phyloP scores from a whole-genome alignment of 2,888 invertebrate species.

The Argyra leucocephala region DNA sequence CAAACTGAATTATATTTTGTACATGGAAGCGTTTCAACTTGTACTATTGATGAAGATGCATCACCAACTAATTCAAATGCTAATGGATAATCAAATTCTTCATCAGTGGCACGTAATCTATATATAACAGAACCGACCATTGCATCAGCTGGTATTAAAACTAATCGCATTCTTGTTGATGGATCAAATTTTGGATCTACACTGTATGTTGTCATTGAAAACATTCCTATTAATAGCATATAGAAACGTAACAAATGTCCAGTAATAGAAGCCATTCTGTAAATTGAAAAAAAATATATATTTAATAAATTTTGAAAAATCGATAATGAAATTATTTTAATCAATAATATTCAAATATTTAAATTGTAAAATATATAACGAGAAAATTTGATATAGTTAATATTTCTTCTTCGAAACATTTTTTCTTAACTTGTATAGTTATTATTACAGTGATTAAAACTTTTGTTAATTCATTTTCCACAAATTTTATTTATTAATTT shows the following conservation, averaged over 20 bases:
- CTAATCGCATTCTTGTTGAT: conserved; percentile 70
- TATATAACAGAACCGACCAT: conserved; percentile 77
- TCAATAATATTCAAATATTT: too few relatives aligned
- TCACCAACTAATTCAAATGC: conserved; percentile 69
- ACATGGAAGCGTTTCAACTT: conserved; percentile 73
- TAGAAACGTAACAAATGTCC: not conserved
- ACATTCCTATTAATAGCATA: conserved; percentile 7
- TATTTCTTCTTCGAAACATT: too few relatives aligned
- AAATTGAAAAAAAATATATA: not conserved
- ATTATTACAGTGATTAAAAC: too few relatives aligned
- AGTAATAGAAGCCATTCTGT: conserved; percentile 9
- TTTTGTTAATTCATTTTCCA: too few relatives aligned
- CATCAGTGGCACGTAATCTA: conserved; percentile 76
- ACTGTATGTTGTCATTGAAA: conserved; percentile 25
- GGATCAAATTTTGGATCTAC: conserved; percentile 78
- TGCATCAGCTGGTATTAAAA: conserved; percentile 74
- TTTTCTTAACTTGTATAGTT: too few relatives aligned
- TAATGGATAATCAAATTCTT: conserved; percentile 78
- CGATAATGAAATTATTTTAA: too few relatives aligned
- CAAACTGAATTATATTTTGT: conserved; percentile 79
- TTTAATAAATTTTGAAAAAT: too few relatives aligned
- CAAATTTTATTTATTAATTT: too few relatives aligned
- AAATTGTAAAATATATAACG: too few relatives aligned
- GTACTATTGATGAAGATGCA: conserved; percentile 65
- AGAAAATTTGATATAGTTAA: too few relatives aligned